Percentiles rank a stretch among this genome's conserved stretches.
Conservation (phyloP, 2,797 vertebrate species). For the Megalops cyprinoides region DNA sequence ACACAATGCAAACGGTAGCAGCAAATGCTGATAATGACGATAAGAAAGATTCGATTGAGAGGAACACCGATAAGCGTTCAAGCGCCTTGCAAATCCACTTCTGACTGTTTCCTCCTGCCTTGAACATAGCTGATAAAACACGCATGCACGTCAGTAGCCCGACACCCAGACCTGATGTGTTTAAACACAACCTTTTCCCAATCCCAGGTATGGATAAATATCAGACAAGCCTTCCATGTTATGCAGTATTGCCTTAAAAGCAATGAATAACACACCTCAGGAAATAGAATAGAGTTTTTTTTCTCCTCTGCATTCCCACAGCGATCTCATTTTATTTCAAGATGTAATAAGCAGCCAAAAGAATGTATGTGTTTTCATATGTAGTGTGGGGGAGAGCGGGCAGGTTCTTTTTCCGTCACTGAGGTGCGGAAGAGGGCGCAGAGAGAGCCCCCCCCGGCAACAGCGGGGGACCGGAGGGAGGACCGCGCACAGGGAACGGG, state of each 20-base stretch:
- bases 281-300: not conserved
- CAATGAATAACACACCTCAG: not conserved
- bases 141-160: not conserved
- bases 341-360: too few relatives aligned
- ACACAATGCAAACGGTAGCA: too few relatives aligned
- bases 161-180: not conserved
- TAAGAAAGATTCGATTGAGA: not conserved
- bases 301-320: too few relatives aligned
- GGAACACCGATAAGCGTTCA: too few relatives aligned
- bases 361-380: too few relatives aligned
- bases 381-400: too few relatives aligned
- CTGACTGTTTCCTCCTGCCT: not conserved
- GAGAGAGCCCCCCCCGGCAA: too few relatives aligned
- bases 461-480: not conserved
- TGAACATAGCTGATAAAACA: not conserved
- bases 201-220: not conserved
- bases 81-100: not conserved
- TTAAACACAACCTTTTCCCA: not conserved
- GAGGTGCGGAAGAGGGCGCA: too few relatives aligned
- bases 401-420: too few relatives aligned
- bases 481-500: not conserved
- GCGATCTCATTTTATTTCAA: too few relatives aligned
- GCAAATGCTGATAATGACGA: not conserved
- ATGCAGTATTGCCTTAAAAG: not conserved
- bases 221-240: not conserved